Base-by-base conservation (phyloP, 2,113 vertebrate species). In the Dromas ardeola region DNA sequence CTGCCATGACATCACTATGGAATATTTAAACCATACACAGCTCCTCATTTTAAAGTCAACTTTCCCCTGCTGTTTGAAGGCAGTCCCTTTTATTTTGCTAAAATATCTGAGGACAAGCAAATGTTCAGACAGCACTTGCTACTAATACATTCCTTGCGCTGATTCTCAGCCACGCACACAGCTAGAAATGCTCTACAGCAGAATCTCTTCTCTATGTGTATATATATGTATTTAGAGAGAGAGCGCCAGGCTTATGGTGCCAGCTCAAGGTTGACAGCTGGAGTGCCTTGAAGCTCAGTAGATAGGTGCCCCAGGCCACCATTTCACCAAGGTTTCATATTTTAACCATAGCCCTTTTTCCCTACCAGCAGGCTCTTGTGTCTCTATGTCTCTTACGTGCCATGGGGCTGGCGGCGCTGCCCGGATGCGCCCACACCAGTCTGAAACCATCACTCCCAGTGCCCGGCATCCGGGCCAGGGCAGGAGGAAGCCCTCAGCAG, bases 401-500 rank as follows among this genome's bases (percentile, higher is more conserved):
- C 29, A 2, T 17, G 13, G 62, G 66, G 23, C 56, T 66, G 71
- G 36, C 76, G 47, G 56, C 4, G 36, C 65, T 43, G 34, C 27
- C 61, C 4, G 2, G 6, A 3, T 14, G 7, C 40, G 71, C 45
- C 40, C 43, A 8, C 1, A 2, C 13, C 38, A 14, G n/a, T 26
- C 42, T 5, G 11, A 59, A 90, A 8, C 18, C 49, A 14, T 30
- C 62, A 1, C 5, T 72, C 80, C 52, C 3, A 1, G 53, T 10
- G 23, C 3, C 9, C 0, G 0, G 32, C 0, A 0, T 4, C 62
- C 11, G 21, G 32, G 40, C 45, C 0, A 3, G 25, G 16, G 52
- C 49, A 25, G 73, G n/a, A 65, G 58, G 58, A 84, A 73, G 19
- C 21, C 88, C 84, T 61, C 29, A 25, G 32, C 69, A 55, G 32